These are phyloP conservation scores for Clarias gariepinus DNA, from an alignment of 2,113 vertebrate genomes.

Conservation along the genomic window DNA sequence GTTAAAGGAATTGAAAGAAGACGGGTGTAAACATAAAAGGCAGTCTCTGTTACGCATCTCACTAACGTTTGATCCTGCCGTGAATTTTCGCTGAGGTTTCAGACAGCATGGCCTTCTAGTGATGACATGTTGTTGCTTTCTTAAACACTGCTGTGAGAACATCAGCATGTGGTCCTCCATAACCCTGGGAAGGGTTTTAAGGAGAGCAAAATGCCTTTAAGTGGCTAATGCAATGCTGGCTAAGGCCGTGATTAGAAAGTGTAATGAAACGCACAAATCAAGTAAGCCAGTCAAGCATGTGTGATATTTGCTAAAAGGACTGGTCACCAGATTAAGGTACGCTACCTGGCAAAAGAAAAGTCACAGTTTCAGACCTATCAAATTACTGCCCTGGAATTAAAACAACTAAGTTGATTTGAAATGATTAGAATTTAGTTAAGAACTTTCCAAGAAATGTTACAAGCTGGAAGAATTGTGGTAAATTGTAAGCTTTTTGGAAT, in stretches of 20 bases:
- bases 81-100: not conserved
- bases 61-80: not conserved
- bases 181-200: not conserved
- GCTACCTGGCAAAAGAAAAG: too few relatives aligned
- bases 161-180: not conserved
- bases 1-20: conserved; percentile 8
- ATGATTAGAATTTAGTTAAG: too few relatives aligned
- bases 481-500: too few relatives aligned
- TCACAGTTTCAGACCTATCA: too few relatives aligned
- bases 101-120: conserved; percentile 31
- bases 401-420: too few relatives aligned
- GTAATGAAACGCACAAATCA: not conserved
- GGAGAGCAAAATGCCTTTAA: not conserved
- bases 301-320: conserved; percentile 15
- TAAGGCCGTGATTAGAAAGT: not conserved
- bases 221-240: not conserved
- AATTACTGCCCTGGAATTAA: too few relatives aligned
- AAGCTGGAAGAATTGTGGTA: too few relatives aligned
- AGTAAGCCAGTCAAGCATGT: not conserved
- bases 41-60: not conserved
- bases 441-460: too few relatives aligned
- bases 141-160: conserved; percentile 15
- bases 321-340: too few relatives aligned
- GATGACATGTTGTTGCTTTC: conserved; percentile 28
- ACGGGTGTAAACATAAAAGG: conserved; percentile 2